Evolutionary conservation across 2,888 invertebrate genomes (phyloP).

Genomic region (Orchesellides sinensis): DNA sequence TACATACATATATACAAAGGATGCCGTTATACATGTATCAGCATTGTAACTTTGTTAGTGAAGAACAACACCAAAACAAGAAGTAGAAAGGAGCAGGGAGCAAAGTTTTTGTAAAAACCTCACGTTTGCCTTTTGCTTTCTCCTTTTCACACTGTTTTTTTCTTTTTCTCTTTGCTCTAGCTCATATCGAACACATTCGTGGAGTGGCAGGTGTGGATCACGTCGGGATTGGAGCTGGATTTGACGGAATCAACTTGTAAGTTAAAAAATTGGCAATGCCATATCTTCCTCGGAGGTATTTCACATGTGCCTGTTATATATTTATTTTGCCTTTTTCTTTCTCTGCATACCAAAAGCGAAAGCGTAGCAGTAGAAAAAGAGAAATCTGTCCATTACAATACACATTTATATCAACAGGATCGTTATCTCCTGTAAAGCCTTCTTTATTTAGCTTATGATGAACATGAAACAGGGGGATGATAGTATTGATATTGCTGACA

Average conservation of each 20-base stretch:
- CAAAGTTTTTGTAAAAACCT: constrained; percentile 44
- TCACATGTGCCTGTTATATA: not conserved
- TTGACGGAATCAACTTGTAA: constrained; percentile 94
- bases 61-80: constrained; percentile 40
- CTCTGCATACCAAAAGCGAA: constrained; percentile 21
- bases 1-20: not conserved
- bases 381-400: constrained; percentile 28
- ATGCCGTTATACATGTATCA: not conserved
- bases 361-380: constrained; percentile 4
- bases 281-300: constrained; percentile 9
- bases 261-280: constrained; percentile 77
- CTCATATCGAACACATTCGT: constrained; percentile 92
- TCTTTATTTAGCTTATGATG: constrained; percentile 22
- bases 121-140: constrained; percentile 50
- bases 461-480: not conserved
- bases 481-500: not conserved
- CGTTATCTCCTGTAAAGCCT: constrained; percentile 19
- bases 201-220: constrained; percentile 90
- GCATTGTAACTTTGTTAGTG: constrained; percentile 51
- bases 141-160: constrained; percentile 14
- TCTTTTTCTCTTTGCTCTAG: constrained; percentile 76
- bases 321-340: not conserved
- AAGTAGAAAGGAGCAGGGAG: constrained; percentile 22
- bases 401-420: constrained; percentile 27
- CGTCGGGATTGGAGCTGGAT: constrained; percentile 92